Conservation (phyloP, 2,113 vertebrate species). For the Notarius quadriscutis region DNA sequence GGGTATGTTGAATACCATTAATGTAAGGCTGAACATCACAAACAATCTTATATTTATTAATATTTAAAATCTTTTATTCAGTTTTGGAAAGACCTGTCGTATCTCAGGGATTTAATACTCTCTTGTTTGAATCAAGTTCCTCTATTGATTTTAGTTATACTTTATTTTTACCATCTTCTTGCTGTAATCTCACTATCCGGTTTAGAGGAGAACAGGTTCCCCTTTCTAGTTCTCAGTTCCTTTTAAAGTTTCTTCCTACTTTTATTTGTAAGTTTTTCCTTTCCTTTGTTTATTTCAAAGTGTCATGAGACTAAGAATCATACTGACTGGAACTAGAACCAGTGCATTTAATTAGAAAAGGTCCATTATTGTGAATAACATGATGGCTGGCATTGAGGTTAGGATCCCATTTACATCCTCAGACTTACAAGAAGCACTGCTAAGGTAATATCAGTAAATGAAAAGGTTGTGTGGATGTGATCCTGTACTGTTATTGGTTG, state of each 20-base stretch:
- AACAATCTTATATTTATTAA: too few relatives aligned
- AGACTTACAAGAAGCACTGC: not conserved
- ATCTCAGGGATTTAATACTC: not conserved
- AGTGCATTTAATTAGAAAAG: not conserved
- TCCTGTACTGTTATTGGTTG: not conserved
- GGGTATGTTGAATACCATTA: too few relatives aligned
- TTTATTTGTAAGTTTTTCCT: not conserved
- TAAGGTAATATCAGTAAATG: not conserved
- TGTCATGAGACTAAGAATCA: not conserved
- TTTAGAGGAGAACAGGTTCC: not conserved
- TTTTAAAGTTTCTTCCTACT: not conserved
- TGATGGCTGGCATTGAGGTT: not conserved
- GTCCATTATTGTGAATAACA: not conserved
- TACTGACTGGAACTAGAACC: not conserved
- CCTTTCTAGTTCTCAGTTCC: not conserved
- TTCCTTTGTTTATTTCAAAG: not conserved
- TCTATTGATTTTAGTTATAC: not conserved
- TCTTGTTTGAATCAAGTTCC: not conserved
- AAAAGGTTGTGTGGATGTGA: not conserved
- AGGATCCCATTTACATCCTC: not conserved
- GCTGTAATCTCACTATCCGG: not conserved
- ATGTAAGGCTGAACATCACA: too few relatives aligned
- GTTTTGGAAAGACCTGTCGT: not conserved
- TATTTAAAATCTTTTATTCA: not conserved
- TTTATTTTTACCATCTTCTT: not conserved